Evolutionary conservation across 2,113 vertebrate species (phyloP), one percentile per base, ranked within the genome.

Genomic region (Mixornis gularis): DNA sequence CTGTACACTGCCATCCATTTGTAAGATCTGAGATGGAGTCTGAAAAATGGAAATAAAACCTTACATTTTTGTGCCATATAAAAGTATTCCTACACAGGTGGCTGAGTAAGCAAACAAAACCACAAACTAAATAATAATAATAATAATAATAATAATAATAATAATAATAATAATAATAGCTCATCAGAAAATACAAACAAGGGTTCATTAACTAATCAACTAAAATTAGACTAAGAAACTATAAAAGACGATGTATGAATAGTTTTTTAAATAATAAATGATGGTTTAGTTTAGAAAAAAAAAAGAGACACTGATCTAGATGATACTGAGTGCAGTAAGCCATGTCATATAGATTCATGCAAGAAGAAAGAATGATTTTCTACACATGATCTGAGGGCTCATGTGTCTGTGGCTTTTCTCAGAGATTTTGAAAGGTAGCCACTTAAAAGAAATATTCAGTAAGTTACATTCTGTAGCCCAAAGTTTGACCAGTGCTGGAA

Each of bases 71-170:
- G 34, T 32, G 5, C 21, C 32, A 15, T 51, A 51, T 27, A 40
- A 48, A 85, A 48, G 19, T 79, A 52, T 56, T 52, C 9, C 19
- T 24, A 41, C 17, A 41, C 4, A 60, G 34, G 8, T 64, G 13
- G 6, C 18, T 59, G 13, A 89, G 9, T 1, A 43, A 70, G 10
- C 0, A 7, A 70, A 48, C 0, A 68, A 55, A 49, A 12, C 2
- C 5, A 51, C 6, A 41, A 60, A 48, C 7, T 6, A 46, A 40
- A 19, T 12, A 44, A 26, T 26, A 51, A 56, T 30, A 21, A 30
- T 10, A 20, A 24, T 17, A 10, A 55, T n/a, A n/a, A n/a, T n/a
- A 38, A 18, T 12, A 44, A 26, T 26, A 49, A 56, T 30, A 21
- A 30, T 10, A 20, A 24, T 17, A 10, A 55, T 30, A 20, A 20